These are phyloP conservation scores for Ischnus inquisitorius DNA, from an alignment of 2,888 invertebrate species.

Conservation along the genomic window DNA sequence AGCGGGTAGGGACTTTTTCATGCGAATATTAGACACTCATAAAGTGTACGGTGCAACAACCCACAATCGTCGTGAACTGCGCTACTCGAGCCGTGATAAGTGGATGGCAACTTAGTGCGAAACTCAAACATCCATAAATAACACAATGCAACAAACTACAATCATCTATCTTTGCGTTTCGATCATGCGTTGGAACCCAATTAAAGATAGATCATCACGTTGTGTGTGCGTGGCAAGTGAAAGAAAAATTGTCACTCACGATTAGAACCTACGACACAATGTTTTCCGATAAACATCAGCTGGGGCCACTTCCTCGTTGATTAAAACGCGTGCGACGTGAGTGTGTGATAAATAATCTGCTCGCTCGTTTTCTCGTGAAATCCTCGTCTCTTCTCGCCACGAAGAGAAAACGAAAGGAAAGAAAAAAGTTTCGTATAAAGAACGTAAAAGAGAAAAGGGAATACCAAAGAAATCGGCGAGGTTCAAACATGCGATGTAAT, in stretches of 20 bases:
- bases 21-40: too few species aligned
- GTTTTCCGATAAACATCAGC: background rate
- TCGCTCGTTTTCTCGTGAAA: background rate
- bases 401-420: background rate
- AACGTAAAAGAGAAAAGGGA: constrained; percentile 25
- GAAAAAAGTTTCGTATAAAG: constrained; percentile 1
- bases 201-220: background rate
- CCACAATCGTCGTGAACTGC: too few species aligned
- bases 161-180: background rate
- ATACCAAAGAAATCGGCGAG: constrained; percentile 37
- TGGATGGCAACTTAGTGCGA: background rate
- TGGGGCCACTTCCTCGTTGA: background rate
- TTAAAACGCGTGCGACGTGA: background rate
- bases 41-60: too few species aligned
- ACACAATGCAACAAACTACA: background rate
- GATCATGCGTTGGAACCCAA: background rate
- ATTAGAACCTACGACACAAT: background rate
- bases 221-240: background rate
- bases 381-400: background rate
- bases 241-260: background rate
- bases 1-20: background rate
- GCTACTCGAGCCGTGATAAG: too few species aligned
- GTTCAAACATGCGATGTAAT: constrained; percentile 72
- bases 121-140: background rate
- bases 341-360: background rate